phyloP scores from a whole-genome alignment of 2,113 vertebrate genomes.

The Ptychochromis oligacanthus region DNA sequence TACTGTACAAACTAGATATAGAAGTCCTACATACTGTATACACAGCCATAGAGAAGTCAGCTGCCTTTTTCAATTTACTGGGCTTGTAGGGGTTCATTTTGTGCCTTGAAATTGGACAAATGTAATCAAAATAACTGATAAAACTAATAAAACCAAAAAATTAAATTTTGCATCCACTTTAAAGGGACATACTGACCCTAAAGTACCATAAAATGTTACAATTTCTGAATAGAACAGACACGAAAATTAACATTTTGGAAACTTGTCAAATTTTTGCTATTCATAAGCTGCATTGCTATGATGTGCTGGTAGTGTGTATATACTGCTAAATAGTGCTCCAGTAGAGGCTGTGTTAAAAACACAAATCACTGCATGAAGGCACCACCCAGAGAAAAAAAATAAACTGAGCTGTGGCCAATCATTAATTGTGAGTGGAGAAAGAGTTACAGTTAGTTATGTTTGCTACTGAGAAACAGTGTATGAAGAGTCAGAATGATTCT shows the following conservation, averaged over 20 bases:
- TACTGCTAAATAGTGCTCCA: slow-evolving; percentile 33
- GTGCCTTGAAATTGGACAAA: no score
- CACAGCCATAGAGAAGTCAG: background rate
- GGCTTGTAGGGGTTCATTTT: background rate
- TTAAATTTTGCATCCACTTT: background rate
- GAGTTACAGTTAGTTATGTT: slow-evolving; percentile 9
- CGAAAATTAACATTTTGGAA: background rate
- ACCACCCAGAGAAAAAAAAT: slow-evolving; percentile 49
- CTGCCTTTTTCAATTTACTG: background rate
- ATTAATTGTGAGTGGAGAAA: slow-evolving; percentile 36
- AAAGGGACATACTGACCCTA: background rate
- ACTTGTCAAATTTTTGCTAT: background rate
- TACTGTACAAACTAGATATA: background rate
- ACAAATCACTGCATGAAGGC: slow-evolving; percentile 39
- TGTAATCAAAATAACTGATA: background rate
- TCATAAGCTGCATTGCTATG: slow-evolving; percentile 30
- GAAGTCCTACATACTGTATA: background rate
- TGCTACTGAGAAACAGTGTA: background rate
- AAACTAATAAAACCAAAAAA: background rate
- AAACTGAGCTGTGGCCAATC: slow-evolving; percentile 35
- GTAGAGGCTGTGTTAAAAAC: slow-evolving; percentile 30
- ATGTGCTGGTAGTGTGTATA: slow-evolving; percentile 45
- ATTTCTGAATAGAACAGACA: background rate
- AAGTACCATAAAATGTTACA: background rate
- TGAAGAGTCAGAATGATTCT: background rate